Conservation (phyloP, 2,113 vertebrate species). For the Egretta garzetta region DNA sequence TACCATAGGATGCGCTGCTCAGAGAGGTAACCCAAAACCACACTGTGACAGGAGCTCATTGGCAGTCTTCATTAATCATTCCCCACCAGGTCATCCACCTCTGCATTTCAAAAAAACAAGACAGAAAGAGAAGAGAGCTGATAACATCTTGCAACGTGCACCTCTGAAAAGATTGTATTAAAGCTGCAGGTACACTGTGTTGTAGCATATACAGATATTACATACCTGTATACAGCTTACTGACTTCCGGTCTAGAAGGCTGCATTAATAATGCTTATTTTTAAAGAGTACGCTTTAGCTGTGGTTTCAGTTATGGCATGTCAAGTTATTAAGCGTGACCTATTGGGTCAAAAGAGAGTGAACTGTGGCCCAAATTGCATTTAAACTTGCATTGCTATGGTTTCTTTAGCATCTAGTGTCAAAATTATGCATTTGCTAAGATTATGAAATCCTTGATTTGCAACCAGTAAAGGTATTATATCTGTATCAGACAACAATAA, state of each 20-base stretch:
- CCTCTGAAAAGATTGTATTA: neutral
- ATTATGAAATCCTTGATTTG: neutral
- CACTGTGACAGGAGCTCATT: neutral
- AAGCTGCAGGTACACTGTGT: neutral
- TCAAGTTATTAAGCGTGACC: neutral
- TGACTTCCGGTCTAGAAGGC: neutral
- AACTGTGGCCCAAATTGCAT: neutral
- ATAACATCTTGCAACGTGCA: neutral
- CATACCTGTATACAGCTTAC: neutral
- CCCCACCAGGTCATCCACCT: fast-evolving
- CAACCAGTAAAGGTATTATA: neutral
- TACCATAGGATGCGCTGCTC: neutral
- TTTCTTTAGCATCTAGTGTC: neutral
- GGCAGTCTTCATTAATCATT: neutral
- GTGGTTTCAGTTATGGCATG: neutral
- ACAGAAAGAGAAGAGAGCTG: neutral
- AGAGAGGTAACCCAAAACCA: neutral
- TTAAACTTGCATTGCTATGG: neutral
- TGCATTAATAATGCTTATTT: neutral
- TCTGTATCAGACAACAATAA: neutral
- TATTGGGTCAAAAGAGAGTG: neutral
- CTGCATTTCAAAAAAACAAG: neutral
- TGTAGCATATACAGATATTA: neutral
- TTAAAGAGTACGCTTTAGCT: neutral
- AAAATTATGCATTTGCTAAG: neutral